Base-by-base conservation (phyloP, 1,140 invertebrate genomes). In the Gryon sp. region DNA sequence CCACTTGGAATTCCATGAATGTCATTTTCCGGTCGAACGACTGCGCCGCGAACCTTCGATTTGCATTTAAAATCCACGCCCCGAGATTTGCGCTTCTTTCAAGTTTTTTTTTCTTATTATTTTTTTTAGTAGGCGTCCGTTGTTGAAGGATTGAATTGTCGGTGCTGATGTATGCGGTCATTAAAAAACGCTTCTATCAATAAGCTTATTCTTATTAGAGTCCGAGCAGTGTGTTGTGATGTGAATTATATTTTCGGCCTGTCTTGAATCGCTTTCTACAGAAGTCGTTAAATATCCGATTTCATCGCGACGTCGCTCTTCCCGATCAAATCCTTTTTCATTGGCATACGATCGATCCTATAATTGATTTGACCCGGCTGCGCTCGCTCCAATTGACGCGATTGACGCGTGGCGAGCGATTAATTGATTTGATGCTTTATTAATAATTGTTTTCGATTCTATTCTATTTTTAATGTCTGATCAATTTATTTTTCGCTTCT, bases 1-100 rank as follows among this genome's bases (percentile, higher is more conserved):
- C 22, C 40, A 18, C 45, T 75, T 53, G 12, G 41, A 75, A 68
- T 75, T 76, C 55, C 55, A 81, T 75, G 34, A 87, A 79, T 82
- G 82, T 84, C 28, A 82, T 87, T 63, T 86, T 83, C 68, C 77
- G 76, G 43, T 80, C 59, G 69, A 76, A 38, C 34, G 59, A 30
- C 52, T 50, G 53, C 20, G 19, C 1, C 11, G 22, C 50, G 4
- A 68, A 28, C 24, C 50, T 41, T 46, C 30, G 53, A 46, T 75
- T 75, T 75, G 53, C 72, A 66, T 66, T 60, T 55, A 30, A 53
- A 53, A 66, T 55, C 7, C 18, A 24, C 28, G 36, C n/a, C 19
- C 14, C 57, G 19, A 55, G 36, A n/a, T n/a, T n/a, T n/a, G n/a
- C n/a, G n/a, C n/a, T n/a, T n/a, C 32, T 11, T 9, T 36, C 2